Evolutionary conservation across 2,888 invertebrate species (phyloP), one percentile per base, ranked within the genome.

Genomic region (Halictus ligatus): DNA sequence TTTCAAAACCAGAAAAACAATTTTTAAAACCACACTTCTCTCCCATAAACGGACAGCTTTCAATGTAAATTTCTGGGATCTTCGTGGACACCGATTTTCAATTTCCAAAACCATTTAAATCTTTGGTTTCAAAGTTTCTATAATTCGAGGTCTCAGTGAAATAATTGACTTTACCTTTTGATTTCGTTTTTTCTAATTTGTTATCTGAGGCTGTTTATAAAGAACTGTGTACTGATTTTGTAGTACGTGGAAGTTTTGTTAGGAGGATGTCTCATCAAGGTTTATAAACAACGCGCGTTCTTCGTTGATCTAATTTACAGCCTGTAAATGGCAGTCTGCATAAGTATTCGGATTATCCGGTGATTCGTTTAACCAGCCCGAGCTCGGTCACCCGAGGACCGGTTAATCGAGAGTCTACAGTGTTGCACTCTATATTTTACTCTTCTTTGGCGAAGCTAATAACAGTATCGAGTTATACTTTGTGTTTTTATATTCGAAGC

Each of bases 381-480:
- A 15, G 64, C 64, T 15, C 64, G 64, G 64, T 64, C 25, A 64
- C 29, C 29, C 64, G 29, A 64, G 64, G 64, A 64, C 64, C 64
- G 64, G 64, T 64, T 64, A 64, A 64, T 64, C 64, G 64, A 64
- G 64, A 64, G 64, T 64, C 64, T 25, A 64, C 64, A 64, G 64
- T 64, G 64, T 64, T 29, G 64, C 29, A 64, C n/a, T 25, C 64
- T 64, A 64, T 64, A 64, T 29, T 25, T 64, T 64, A 64, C 64
- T 29, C 64, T 64, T 64, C 64, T 64, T 43, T 50, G 74, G 25
- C n/a, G 74, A 64, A 29, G 64, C 25, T 64, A 64, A 64, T 64
- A 75, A 40, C 35, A 35, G 69, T 72, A 78, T 72, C 69, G 29
- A 64, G 64, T 64, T 64, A 29, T 64, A 64, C 64, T 29, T 64